A percentile compares a stretch with the other conserved stretches of the same genome.
Evolutionary conservation across 1,140 invertebrate genomes (phyloP).

Genomic region (Platyscapa corneri): DNA sequence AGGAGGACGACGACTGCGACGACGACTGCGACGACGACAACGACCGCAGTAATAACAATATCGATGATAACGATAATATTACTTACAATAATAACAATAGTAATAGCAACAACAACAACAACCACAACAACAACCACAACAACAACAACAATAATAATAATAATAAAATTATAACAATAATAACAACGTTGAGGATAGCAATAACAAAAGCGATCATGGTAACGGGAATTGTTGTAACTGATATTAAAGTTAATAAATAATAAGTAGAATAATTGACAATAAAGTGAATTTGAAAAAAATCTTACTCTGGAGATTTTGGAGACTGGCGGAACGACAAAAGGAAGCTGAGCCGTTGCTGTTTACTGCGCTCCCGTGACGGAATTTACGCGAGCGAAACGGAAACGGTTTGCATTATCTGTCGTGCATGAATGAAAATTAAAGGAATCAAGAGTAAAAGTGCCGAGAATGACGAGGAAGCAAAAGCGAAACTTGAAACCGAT

Average conservation of each 20-base stretch:
- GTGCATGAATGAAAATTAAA: background rate
- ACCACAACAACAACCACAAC: background rate
- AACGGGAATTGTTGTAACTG: too few species aligned
- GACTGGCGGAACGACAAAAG: too few species aligned
- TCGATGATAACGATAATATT: too few species aligned
- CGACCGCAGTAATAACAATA: too few species aligned
- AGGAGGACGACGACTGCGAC: too few species aligned
- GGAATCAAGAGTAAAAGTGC: too few species aligned
- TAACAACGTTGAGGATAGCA: conserved; percentile 9
- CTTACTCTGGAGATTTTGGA: too few species aligned
- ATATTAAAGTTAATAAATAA: background rate
- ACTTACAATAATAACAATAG: background rate
- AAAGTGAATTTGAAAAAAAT: background rate
- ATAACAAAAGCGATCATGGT: conserved; percentile 33
- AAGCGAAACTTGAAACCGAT: background rate
- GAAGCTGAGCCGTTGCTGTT: too few species aligned
- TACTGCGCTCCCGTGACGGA: background rate
- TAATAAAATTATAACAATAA: background rate
- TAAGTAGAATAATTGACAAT: background rate
- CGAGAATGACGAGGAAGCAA: background rate
- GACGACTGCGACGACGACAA: too few species aligned
- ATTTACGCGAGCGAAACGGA: background rate
- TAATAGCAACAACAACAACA: background rate
- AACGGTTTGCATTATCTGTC: too few species aligned
- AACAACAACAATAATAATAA: background rate